Evolutionary conservation across 2,888 invertebrate species (phyloP), one percentile per base, ranked within the genome.

Genomic region (Folsomia manolachei): DNA sequence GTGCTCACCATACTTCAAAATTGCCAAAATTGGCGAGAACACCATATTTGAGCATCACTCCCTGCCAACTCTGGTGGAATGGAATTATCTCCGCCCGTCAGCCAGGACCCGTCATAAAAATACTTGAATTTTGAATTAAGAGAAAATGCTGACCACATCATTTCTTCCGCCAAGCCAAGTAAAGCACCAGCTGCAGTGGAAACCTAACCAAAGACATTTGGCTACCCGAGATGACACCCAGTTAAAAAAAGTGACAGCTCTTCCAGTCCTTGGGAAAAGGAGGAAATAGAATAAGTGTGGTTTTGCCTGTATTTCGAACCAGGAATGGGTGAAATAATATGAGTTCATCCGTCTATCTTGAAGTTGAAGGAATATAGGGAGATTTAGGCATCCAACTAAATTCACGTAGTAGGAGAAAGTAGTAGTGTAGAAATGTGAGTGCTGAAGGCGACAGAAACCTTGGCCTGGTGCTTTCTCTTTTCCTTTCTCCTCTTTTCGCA

Each of bases 401-500:
- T n/a, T n/a, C n/a, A n/a, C n/a, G n/a, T n/a, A n/a, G n/a, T n/a
- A n/a, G n/a, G n/a, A n/a, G n/a, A 39, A 39, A 39, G 39, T 39
- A 9, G 14, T 39, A 39, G 39, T 39, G 39, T 39, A 4, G 7
- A 4, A 39, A 39, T 39, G 39, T 14, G n/a, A n/a, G n/a, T 39
- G 39, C 39, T 39, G 39, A 39, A 39, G 39, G 39, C 39, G 39
- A 39, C 39, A 39, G 39, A 14, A n/a, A n/a, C 39, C 7, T 14
- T 39, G 39, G 7, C 14, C 14, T 14, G 7, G 39, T 9, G 39
- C 39, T 39, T 39, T 39, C 39, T 39, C 39, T 39, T 39, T 39
- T 14, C 14, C 39, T 39, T 39, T 39, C 39, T 39, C 39, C 14
- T 14, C 39, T 39, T 52, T 66, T 66, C 65, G 65, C 65, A 66